Percentiles rank a stretch among this genome's conserved stretches.
Evolutionary conservation across 2,113 vertebrate species (phyloP).

Genomic region (Cynoglossus semilaevis): DNA sequence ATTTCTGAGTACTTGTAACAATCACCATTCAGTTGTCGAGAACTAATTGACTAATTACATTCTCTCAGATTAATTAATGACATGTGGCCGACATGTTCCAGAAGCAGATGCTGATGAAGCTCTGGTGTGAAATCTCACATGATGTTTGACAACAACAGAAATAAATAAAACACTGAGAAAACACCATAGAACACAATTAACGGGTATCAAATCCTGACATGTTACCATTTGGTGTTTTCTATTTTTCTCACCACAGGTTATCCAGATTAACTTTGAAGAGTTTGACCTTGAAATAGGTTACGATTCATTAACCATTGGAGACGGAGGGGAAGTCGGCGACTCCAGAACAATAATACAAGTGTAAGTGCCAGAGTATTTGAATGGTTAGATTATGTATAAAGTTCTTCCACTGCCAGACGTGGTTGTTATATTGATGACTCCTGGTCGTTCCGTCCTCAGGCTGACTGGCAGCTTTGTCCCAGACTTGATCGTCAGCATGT

Average conservation of each 20-base stretch:
- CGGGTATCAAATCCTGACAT: background rate
- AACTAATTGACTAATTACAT: too few relatives aligned
- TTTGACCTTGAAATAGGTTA: slow-evolving; percentile 97
- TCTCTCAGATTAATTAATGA: too few relatives aligned
- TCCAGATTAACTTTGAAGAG: slow-evolving; percentile 99
- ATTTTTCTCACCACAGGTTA: slow-evolving; percentile 79
- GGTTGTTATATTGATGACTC: background rate
- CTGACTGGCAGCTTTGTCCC: slow-evolving; percentile 96
- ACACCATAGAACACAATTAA: too few relatives aligned
- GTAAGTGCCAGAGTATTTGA: slow-evolving; percentile 76
- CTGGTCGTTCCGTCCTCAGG: slow-evolving; percentile 65
- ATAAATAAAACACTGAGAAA: too few relatives aligned
- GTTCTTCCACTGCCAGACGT: too few relatives aligned
- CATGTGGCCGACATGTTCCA: too few relatives aligned
- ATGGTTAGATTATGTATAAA: background rate
- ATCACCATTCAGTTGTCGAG: too few relatives aligned
- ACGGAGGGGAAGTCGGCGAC: slow-evolving; percentile 94
- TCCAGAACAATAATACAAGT: slow-evolving; percentile 96
- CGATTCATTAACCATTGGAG: slow-evolving; percentile 93
- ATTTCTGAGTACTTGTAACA: too few relatives aligned
- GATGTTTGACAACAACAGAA: too few relatives aligned
- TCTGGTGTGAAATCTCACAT: too few relatives aligned
- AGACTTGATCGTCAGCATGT: slow-evolving; percentile 97
- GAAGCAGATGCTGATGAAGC: too few relatives aligned
- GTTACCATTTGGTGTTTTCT: background rate